Conservation (phyloP, 1,140 invertebrate genomes). For the Drosophila truncata region DNA sequence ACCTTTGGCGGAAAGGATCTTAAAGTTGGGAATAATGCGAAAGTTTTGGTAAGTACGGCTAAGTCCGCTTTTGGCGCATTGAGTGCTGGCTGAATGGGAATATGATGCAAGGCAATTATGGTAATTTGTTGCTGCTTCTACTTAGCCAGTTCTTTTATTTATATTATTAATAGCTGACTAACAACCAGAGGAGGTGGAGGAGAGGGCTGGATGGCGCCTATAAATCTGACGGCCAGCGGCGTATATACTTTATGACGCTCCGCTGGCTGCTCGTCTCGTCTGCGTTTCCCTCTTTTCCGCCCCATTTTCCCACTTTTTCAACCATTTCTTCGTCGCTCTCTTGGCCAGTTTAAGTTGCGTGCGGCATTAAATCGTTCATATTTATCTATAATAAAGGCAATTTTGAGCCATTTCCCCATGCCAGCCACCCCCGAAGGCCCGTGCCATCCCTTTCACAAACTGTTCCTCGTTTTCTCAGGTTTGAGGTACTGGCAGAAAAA, state of each 20-base stretch:
- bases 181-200: neutral
- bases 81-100: conserved; percentile 14
- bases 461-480: conserved; percentile 10
- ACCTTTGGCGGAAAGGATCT: conserved; percentile 5
- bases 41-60: conserved; percentile 28
- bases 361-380: conserved; percentile 74
- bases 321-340: conserved; percentile 10
- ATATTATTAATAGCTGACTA: conserved; percentile 65
- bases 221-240: conserved; percentile 72
- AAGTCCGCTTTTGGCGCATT: conserved; percentile 12
- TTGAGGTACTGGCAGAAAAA: conserved; percentile 69
- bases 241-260: conserved; percentile 70
- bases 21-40: conserved; percentile 1
- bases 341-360: conserved; percentile 67
- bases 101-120: conserved; percentile 68
- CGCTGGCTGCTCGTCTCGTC: conserved; percentile 36
- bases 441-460: neutral
- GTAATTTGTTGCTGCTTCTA: conserved; percentile 63
- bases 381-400: conserved; percentile 83
- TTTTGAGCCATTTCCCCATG: conserved; percentile 58
- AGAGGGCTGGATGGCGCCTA: conserved; percentile 43
- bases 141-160: conserved; percentile 27
- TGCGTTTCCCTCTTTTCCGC: conserved; percentile 1
- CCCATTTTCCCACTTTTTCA: conserved; percentile 5
- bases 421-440: conserved; percentile 3